Conservation (phyloP, 2,113 vertebrate species). For the Tauraco erythrolophus region DNA sequence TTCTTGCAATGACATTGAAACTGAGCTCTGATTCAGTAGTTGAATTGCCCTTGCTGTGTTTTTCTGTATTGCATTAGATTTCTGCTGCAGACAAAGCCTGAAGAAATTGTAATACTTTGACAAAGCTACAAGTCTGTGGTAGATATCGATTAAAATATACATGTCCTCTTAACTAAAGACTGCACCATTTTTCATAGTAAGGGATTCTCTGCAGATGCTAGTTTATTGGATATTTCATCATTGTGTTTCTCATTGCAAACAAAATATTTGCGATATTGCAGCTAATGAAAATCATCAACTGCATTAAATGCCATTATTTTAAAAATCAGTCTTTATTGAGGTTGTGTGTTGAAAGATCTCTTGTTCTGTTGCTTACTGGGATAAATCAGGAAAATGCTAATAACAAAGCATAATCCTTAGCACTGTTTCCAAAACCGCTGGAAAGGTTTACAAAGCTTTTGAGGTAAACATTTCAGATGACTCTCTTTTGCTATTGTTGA, state of each 20-base stretch:
- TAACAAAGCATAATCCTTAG: background rate
- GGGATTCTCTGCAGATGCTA: background rate
- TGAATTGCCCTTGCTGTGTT: background rate
- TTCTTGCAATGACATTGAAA: background rate
- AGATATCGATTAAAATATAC: background rate
- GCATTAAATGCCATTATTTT: background rate
- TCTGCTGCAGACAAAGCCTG: background rate
- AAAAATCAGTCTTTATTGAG: background rate
- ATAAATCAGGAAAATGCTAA: background rate
- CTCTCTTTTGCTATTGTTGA: background rate
- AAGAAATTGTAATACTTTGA: background rate
- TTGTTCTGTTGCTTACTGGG: background rate
- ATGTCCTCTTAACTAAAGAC: background rate
- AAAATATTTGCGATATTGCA: background rate
- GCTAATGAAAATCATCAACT: background rate
- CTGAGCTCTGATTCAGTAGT: background rate
- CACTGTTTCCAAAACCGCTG: background rate
- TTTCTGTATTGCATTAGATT: background rate
- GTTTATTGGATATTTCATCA: background rate
- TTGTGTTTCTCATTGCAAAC: background rate
- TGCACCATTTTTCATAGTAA: background rate
- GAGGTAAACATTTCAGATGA: background rate
- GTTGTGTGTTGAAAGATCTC: background rate
- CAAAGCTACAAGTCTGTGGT: background rate
- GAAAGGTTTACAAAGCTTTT: background rate